phyloP scores from a whole-genome alignment of 1,140 invertebrate genomes.

The Ctenoplectra terminalis region DNA sequence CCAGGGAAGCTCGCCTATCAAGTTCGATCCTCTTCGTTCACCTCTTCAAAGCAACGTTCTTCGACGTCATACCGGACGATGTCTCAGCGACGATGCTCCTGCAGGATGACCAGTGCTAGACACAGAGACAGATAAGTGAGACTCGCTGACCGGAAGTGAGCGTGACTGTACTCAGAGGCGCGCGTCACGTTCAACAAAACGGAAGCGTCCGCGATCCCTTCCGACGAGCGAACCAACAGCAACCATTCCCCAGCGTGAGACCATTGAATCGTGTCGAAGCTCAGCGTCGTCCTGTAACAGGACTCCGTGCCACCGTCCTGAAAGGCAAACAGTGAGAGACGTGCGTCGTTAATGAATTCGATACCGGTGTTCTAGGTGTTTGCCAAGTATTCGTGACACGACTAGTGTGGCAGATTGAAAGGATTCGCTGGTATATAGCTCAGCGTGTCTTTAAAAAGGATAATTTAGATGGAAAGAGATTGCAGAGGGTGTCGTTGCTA shows the following conservation, averaged over 20 bases:
- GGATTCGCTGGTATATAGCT: neutral
- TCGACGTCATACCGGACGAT: slow-evolving; percentile 23
- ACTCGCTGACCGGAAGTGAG: slow-evolving; percentile 72
- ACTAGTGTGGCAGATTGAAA: neutral
- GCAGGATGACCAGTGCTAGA: slow-evolving; percentile 69
- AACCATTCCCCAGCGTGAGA: slow-evolving; percentile 85
- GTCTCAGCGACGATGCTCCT: slow-evolving; percentile 70
- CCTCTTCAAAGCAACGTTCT: neutral
- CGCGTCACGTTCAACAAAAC: slow-evolving; percentile 84
- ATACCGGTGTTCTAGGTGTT: neutral
- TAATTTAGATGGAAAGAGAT: neutral
- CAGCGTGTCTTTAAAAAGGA: neutral
- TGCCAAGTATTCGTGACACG: slow-evolving; percentile 6
- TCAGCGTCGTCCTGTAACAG: slow-evolving; percentile 83
- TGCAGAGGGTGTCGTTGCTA: neutral
- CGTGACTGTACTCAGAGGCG: slow-evolving; percentile 80
- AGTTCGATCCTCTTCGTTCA: slow-evolving; percentile 3
- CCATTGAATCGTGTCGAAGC: slow-evolving; percentile 82
- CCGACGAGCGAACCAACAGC: slow-evolving; percentile 83
- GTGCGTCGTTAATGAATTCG: slow-evolving; percentile 24
- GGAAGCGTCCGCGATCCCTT: slow-evolving; percentile 84
- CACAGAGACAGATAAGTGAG: slow-evolving; percentile 73
- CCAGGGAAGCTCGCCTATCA: neutral
- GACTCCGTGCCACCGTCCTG: slow-evolving; percentile 82
- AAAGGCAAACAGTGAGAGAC: slow-evolving; percentile 64